Conservation (phyloP, 1,140 invertebrate genomes). For the Dermatophagoides farinae region DNA sequence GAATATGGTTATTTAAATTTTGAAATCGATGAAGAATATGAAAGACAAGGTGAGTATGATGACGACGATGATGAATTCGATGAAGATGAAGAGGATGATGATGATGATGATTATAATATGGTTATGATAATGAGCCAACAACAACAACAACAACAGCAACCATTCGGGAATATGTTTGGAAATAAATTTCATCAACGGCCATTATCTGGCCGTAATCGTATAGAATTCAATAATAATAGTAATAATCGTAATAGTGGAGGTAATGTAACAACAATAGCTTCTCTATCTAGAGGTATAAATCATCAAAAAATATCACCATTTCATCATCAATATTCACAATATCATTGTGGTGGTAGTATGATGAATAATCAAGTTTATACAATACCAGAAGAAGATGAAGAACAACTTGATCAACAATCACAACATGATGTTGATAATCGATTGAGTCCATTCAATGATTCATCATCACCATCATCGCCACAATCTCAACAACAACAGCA, state of each 20-base stretch:
- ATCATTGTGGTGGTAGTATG: background rate
- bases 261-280: background rate
- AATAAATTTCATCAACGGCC: background rate
- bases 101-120: background rate
- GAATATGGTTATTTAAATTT: background rate
- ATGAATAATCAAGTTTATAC: slow-evolving; percentile 4
- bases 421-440: background rate
- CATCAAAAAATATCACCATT: background rate
- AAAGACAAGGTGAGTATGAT: slow-evolving; percentile 5
- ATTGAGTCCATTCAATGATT: background rate
- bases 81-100: background rate
- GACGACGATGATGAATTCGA: slow-evolving; percentile 6
- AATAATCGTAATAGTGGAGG: background rate
- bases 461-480: background rate
- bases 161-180: background rate
- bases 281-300: no score
- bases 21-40: slow-evolving; percentile 11
- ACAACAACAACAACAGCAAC: background rate
- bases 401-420: background rate
- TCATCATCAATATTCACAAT: background rate
- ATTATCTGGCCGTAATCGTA: background rate
- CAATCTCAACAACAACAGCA: background rate
- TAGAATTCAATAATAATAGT: background rate
- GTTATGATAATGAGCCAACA: background rate
- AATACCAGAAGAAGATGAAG: slow-evolving; percentile 8